phyloP scores from a whole-genome alignment of 2,113 vertebrate genomes.

The Pithys albifrons region DNA sequence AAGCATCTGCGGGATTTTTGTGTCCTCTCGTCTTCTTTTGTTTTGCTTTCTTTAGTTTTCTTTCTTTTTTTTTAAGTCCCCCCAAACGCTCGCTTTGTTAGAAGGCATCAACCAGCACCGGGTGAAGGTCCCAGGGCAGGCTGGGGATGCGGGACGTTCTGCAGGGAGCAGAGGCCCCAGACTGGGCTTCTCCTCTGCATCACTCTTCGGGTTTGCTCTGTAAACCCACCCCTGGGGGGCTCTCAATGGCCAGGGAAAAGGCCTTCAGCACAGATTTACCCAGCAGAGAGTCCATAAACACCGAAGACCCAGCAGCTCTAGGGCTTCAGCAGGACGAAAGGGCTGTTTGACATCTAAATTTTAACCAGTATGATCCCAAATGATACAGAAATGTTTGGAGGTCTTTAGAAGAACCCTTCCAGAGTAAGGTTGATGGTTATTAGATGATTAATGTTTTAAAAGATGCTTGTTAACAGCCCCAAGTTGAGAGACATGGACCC shows the following conservation, averaged over 20 bases:
- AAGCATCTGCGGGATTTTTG: not conserved
- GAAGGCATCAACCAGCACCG: not conserved
- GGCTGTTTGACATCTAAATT: not conserved
- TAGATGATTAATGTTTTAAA: conserved; percentile 52
- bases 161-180: not conserved
- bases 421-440: conserved; percentile 23
- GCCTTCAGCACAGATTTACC: not conserved
- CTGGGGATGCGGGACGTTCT: not conserved
- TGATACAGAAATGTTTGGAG: not conserved
- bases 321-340: not conserved
- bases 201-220: not conserved
- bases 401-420: not conserved
- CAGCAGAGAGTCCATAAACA: not conserved
- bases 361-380: not conserved
- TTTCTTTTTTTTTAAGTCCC: not conserved
- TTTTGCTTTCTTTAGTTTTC: not conserved
- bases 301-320: not conserved
- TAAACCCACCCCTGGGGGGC: not conserved
- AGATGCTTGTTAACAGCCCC: conserved; percentile 48
- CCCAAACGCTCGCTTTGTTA: not conserved
- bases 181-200: not conserved
- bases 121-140: not conserved
- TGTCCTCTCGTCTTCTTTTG: not conserved
- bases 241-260: not conserved
- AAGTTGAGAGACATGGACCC: conserved; percentile 45